Conservation (phyloP, 1,140 invertebrate genomes). For the Tetramorium alpestre region DNA sequence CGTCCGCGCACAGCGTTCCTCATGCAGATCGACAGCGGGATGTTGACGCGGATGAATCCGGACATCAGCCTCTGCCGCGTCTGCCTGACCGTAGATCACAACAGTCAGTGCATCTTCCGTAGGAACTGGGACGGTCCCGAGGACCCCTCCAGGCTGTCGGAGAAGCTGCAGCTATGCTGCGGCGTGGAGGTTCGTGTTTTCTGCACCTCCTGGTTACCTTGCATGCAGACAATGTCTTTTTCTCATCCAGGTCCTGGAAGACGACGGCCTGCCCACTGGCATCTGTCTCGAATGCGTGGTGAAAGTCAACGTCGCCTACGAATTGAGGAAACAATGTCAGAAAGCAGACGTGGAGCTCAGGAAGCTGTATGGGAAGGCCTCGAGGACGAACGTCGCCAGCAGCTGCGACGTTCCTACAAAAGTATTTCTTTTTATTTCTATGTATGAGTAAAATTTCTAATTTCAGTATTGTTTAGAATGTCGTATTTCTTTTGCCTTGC, state of each 20-base stretch:
- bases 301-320: conserved; percentile 76
- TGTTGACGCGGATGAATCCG: conserved; percentile 15
- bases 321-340: conserved; percentile 81
- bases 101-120: conserved; percentile 76
- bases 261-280: conserved; percentile 78
- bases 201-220: background rate
- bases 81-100: conserved; percentile 73
- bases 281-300: conserved; percentile 77
- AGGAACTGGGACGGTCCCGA: conserved; percentile 32
- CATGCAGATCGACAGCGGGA: conserved; percentile 9
- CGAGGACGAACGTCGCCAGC: conserved; percentile 6
- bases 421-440: conserved; percentile 30
- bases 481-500: background rate
- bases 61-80: conserved; percentile 71
- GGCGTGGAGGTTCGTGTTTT: conserved; percentile 78
- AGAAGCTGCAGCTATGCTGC: conserved; percentile 77
- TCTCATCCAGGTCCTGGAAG: conserved; percentile 68
- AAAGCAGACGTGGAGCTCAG: conserved; percentile 75
- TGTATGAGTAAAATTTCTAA: background rate
- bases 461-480: background rate
- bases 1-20: background rate
- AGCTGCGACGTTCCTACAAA: background rate
- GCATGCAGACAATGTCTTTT: background rate
- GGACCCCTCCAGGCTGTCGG: conserved; percentile 58
- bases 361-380: conserved; percentile 71